Evolutionary conservation across 2,888 invertebrate species (phyloP), one percentile per base, ranked within the genome.

Genomic region (Trichogramma evanescens): DNA sequence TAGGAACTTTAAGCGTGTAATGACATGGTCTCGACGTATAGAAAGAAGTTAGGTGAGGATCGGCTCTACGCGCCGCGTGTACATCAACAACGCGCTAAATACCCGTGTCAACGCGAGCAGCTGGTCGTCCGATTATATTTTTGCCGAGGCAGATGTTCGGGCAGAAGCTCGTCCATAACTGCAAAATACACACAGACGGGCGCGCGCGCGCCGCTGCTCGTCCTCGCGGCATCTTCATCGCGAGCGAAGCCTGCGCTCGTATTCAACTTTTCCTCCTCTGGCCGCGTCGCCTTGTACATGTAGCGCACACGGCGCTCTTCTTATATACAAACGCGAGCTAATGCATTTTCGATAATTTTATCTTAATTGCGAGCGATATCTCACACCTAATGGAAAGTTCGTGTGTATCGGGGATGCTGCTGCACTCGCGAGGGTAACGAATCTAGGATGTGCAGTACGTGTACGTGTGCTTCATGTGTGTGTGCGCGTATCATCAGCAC

Each of bases 261-360:
- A n/a, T 40, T n/a, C 53, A 43, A 38, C 13, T 41, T 3, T 48
- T 54, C 56, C n/a, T 5, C 26, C 43, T 4, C 6, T 13, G 42
- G 26, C 42, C 13, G 7, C 39, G 9, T 50, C 9, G 5, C 6
- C 41, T 26, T 26, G 26, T 26, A 3, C 26, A 26, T 26, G 26
- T 26, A 26, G 26, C 26, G 26, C 26, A 26, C 26, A 26, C 26
- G 26, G 26, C 40, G 4, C 8, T 46, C 5, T 48, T 13, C 10
- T 48, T 48, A 48, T 48, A 6, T 26, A 26, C 26, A 26, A 26
- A 26, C 26, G 8, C 9, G 10, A 10, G 50, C 61, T 61, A 62
- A 64, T 64, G 61, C 57, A 54, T 62, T 62, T 62, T 64, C 62
- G 62, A 64, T 64, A 64, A 64, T 64, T 64, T 64, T 64, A 64